Percentiles rank a stretch among this genome's conserved stretches.
Conservation (phyloP, 2,113 vertebrate species). For the Tricholaema leucomelas region DNA sequence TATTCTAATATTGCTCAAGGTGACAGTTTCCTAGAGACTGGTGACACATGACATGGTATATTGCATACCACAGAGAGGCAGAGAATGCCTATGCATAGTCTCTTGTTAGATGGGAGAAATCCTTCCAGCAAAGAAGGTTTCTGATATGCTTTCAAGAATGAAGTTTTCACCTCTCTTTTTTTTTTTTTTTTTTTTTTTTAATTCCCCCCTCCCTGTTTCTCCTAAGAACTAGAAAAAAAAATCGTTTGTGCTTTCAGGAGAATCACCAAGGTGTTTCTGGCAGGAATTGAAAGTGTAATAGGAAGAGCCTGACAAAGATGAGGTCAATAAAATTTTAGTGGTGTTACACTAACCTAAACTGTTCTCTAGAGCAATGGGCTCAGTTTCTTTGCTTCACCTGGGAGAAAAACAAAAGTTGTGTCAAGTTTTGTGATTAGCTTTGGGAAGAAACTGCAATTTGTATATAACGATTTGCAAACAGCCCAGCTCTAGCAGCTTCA, state of each 20-base stretch:
- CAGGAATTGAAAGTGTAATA: not conserved
- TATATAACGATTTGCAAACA: not conserved
- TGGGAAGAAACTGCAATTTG: not conserved
- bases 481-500: not conserved
- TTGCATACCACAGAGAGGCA: not conserved
- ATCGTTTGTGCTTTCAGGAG: not conserved
- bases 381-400: slow-evolving; percentile 17
- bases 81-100: not conserved
- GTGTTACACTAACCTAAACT: slow-evolving; percentile 6
- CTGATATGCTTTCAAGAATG: not conserved
- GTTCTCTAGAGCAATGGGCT: slow-evolving; percentile 26
- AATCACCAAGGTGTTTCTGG: not conserved
- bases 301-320: not conserved
- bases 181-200: too few species aligned
- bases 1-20: not conserved
- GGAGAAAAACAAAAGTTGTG: slow-evolving; percentile 26
- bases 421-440: not conserved
- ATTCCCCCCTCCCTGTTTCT: not conserved
- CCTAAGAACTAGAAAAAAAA: not conserved
- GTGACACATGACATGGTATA: not conserved
- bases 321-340: not conserved
- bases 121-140: not conserved
- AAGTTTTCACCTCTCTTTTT: not conserved
- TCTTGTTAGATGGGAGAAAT: not conserved
- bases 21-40: slow-evolving; percentile 38